phyloP scores from a whole-genome alignment of 2,888 invertebrate genomes.

The Ischnus inquisitorius region DNA sequence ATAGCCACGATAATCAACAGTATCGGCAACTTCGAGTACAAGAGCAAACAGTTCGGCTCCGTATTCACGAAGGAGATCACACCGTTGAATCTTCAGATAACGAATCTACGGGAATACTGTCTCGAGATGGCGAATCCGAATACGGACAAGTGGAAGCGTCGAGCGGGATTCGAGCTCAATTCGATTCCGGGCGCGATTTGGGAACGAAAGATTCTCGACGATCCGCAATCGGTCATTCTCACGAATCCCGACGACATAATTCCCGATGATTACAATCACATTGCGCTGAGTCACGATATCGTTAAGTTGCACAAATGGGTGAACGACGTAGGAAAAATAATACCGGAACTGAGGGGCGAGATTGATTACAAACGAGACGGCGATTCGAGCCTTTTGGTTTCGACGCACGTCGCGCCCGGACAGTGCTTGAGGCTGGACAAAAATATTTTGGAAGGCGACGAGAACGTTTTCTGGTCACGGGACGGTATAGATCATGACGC shows the following conservation, averaged over 20 bases:
- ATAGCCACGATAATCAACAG: slow-evolving; percentile 26
- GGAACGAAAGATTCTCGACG: neutral
- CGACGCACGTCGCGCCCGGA: slow-evolving; percentile 20
- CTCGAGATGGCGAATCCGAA: slow-evolving; percentile 31
- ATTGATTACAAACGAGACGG: slow-evolving; percentile 32
- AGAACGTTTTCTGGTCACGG: slow-evolving; percentile 22
- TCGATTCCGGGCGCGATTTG: slow-evolving; percentile 34
- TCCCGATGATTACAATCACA: slow-evolving; percentile 11
- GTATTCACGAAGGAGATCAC: slow-evolving; percentile 26
- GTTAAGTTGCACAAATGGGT: slow-evolving; percentile 35
- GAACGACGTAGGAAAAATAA: neutral
- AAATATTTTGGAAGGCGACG: slow-evolving; percentile 2
- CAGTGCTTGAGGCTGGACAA: slow-evolving; percentile 10
- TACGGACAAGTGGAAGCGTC: slow-evolving; percentile 15
- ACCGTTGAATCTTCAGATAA: slow-evolving; percentile 32
- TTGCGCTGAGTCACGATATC: slow-evolving; percentile 22
- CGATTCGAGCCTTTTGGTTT: slow-evolving; percentile 22
- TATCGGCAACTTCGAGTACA: slow-evolving; percentile 34
- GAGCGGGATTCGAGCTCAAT: slow-evolving; percentile 25
- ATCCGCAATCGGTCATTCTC: slow-evolving; percentile 13
- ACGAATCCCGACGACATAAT: slow-evolving; percentile 38
- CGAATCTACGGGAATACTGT: slow-evolving; percentile 33
- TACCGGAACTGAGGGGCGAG: slow-evolving; percentile 30
- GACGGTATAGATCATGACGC: slow-evolving; percentile 38
- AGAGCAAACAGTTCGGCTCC: slow-evolving; percentile 25